Conservation (phyloP, 92 coral and sea anemone genomes). For the Micromussa lordhowensis region DNA sequence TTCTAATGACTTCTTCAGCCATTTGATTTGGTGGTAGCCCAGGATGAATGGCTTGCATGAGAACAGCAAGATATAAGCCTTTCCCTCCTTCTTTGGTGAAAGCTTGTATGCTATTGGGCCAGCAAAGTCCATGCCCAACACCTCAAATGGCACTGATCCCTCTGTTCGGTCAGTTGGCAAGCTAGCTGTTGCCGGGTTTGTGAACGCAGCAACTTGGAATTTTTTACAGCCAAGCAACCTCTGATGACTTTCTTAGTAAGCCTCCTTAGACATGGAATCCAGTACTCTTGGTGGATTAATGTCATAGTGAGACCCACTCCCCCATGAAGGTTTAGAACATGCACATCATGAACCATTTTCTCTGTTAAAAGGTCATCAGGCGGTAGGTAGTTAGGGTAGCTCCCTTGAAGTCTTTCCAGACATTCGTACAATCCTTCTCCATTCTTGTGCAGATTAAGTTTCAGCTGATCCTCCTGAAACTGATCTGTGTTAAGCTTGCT, state of each 20-base stretch:
- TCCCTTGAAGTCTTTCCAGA: conserved; percentile 42
- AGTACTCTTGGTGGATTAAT: neutral
- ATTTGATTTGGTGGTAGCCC: no score
- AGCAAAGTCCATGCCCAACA: no score
- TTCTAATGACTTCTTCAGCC: no score
- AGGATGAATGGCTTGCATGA: no score
- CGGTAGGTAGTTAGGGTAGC: neutral
- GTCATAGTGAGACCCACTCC: conserved; percentile 48
- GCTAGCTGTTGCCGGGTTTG: no score
- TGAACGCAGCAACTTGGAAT: conserved; percentile 31
- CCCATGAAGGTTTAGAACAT: conserved; percentile 39
- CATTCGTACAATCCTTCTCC: conserved; percentile 6
- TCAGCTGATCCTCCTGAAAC: conserved; percentile 38
- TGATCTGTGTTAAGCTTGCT: conserved; percentile 46
- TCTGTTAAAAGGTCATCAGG: neutral
- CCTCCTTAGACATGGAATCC: conserved; percentile 26
- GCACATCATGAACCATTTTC: conserved; percentile 51
- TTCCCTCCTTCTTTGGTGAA: no score
- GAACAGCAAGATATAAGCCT: no score
- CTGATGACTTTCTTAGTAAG: conserved; percentile 17
- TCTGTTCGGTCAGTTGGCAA: conserved; percentile 21
- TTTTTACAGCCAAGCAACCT: conserved; percentile 44
- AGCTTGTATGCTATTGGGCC: no score
- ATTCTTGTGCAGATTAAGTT: conserved; percentile 23
- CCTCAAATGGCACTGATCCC: conserved; percentile 37